Conservation (phyloP, 1,140 invertebrate genomes). For the Pogonomyrmex barbatus region DNA sequence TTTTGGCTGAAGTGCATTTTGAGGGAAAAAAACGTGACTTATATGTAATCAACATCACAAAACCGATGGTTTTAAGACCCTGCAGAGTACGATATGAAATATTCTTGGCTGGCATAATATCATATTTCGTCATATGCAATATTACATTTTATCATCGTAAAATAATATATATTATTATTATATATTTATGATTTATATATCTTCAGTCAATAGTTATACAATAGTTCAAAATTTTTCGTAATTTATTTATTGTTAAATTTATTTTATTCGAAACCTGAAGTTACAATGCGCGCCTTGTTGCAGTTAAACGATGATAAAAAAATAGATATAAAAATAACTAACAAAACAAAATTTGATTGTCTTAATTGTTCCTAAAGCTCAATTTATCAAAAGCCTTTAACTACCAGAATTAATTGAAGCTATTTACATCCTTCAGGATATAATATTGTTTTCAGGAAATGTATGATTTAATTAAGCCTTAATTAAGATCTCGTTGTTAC, state of each 20-base stretch:
- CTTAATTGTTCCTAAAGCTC: background rate
- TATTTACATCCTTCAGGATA: background rate
- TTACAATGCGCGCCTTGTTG: background rate
- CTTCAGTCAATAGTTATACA: background rate
- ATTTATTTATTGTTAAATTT: background rate
- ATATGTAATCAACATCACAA: background rate
- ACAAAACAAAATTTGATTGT: constrained; percentile 1
- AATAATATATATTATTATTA: too few relatives aligned
- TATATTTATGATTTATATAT: background rate
- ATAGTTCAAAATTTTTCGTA: background rate
- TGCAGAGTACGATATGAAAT: background rate
- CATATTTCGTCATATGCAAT: too few relatives aligned
- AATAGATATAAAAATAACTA: background rate
- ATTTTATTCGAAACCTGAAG: background rate
- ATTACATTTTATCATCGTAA: too few relatives aligned
- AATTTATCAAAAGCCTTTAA: background rate
- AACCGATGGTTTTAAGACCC: background rate
- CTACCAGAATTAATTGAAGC: background rate
- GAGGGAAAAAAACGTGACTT: background rate
- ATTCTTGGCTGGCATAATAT: background rate
- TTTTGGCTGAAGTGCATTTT: constrained; percentile 17
- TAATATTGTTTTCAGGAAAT: background rate
- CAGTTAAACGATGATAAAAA: constrained; percentile 1
- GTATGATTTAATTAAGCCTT: background rate
- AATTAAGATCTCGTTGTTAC: background rate